Percentiles rank a stretch among this genome's conserved stretches.
These are phyloP conservation scores for Aromia moschata DNA, from an alignment of 2,888 invertebrate species.

Conservation along the genomic window DNA sequence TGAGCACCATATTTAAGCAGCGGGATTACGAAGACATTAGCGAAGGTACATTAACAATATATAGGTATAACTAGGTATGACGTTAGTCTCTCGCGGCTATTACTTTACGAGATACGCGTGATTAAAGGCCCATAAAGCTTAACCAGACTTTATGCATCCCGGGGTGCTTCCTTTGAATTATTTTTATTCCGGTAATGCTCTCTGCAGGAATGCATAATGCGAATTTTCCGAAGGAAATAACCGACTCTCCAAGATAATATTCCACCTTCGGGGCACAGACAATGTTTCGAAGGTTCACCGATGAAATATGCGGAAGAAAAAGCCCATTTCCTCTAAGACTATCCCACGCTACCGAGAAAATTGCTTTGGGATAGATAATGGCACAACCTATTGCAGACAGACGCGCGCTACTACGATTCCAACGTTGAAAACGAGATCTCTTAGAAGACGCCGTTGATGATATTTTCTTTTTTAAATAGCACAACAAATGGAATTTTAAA, in stretches of 20 bases:
- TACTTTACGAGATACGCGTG: slow-evolving; percentile 1
- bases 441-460: no score
- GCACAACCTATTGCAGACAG: no score
- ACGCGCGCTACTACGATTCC: no score
- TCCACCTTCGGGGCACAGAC: slow-evolving; percentile 31
- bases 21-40: slow-evolving; percentile 5
- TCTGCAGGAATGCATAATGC: slow-evolving; percentile 19
- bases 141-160: background rate
- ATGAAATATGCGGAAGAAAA: slow-evolving; percentile 41
- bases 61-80: background rate
- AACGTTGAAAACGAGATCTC: no score
- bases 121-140: background rate
- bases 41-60: slow-evolving; percentile 2
- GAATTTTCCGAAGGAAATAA: slow-evolving; percentile 28
- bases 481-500: background rate
- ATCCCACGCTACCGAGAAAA: slow-evolving; percentile 30
- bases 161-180: slow-evolving; percentile 3
- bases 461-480: no score
- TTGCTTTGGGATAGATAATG: no score
- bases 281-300: slow-evolving; percentile 25
- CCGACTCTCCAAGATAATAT: slow-evolving; percentile 31
- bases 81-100: slow-evolving; percentile 3
- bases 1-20: slow-evolving; percentile 1
- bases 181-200: background rate
- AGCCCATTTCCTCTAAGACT: slow-evolving; percentile 35